Evolutionary conservation across 23 tunicate genomes (phyloP), one percentile per base, ranked within the genome.

Genomic region (Trididemnum clinides): DNA sequence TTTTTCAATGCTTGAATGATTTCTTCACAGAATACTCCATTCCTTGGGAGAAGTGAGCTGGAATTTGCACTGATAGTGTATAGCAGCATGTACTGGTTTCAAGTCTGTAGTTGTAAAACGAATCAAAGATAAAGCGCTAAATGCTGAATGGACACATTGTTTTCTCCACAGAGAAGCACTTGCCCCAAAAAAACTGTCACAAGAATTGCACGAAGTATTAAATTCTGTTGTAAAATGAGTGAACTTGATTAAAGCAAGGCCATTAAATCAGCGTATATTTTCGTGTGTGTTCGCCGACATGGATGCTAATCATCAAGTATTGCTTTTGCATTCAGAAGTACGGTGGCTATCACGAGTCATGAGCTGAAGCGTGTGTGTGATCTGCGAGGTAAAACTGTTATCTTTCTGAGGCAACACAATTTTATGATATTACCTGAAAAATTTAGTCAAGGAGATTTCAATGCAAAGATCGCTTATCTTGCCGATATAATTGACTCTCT

Each of bases 121-220:
- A 74, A 50, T 50, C 83, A 51, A 78, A 78, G 83, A 78, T 28
- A 51, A 50, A 78, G 83, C 83, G 2, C 83, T 66, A 50, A 78
- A 35, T 78, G 83, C 83, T 78, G 66, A 50, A 51, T 78, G 66
- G n/a, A 78, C 83, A 26, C 66, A 27, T 54, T 78, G 65, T 51
- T 78, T 78, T 78, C 66, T 78, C 83, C 83, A 78, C 83, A 78
- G 83, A 78, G 37, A 51, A 39, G 83, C 19, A 34, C 83, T 74
- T 66, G 51, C 66, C 66, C 3, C 32, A n/a, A 51, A 78, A 78
- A 78, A 78, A 51, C 3, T 78, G 66, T 78, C 66, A 2, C 83
- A 51, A 50, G 65, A 78, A 27, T 66, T 26, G 83, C 83, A 78
- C 83, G 50, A 78, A 51, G 66, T 78, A 18, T 78, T 50, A 51